These are phyloP conservation scores for honey bee (Apis mellifera) DNA, from an alignment of 1,140 invertebrate genomes.

Conservation along the genomic window Amel_HAv3.1 CM009931.2:2253501-2254000, in stretches of 20 bases:
- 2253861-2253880: constrained; percentile 33
- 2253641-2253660: constrained; percentile 29
- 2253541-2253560: constrained; percentile 44
- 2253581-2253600: constrained; percentile 15
- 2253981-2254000: constrained; percentile 56
- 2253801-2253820: constrained; percentile 38
- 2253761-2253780: constrained; percentile 11
- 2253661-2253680: constrained; percentile 26
- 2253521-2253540: constrained; percentile 42
- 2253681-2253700: constrained; percentile 44
- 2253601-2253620: constrained; percentile 50
- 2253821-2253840: constrained; percentile 48
- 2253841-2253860: constrained; percentile 37
- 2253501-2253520: constrained; percentile 11
- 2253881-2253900: constrained; percentile 9
- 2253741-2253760: constrained; percentile 9
- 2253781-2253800: constrained; percentile 20
- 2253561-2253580: constrained; percentile 32
- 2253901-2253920: constrained; percentile 31
- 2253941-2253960: constrained; percentile 40
- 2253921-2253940: constrained; percentile 42
- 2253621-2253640: constrained; percentile 39
- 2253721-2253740: constrained; percentile 31
- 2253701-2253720: constrained; percentile 26
- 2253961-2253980: constrained; percentile 27